Conservation (phyloP, 2,113 vertebrate genomes). For the Centropus bengalensis region DNA sequence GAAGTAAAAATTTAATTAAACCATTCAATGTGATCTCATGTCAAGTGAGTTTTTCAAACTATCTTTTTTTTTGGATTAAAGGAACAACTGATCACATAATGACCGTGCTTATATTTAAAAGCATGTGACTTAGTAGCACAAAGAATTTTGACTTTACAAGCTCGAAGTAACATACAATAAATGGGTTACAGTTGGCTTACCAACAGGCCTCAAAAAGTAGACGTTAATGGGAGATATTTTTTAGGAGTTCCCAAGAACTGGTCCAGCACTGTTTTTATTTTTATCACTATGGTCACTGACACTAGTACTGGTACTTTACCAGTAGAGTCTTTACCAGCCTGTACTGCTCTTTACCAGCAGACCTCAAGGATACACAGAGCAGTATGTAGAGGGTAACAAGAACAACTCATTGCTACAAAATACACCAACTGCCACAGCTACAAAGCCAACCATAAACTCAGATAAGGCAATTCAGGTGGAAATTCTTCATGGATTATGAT, state of each 20-base stretch:
- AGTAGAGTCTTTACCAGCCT: not conserved
- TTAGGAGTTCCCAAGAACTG: not conserved
- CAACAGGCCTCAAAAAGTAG: not conserved
- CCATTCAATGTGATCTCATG: not conserved
- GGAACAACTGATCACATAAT: not conserved
- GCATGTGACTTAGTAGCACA: not conserved
- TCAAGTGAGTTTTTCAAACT: not conserved
- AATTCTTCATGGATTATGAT: not conserved
- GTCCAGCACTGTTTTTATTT: not conserved
- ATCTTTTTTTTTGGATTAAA: not conserved
- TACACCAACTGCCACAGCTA: not conserved
- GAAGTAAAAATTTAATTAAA: not conserved
- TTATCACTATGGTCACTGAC: not conserved
- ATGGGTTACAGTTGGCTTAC: not conserved
- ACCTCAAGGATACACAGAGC: not conserved
- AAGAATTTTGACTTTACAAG: not conserved
- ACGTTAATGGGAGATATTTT: not conserved
- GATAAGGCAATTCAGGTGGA: not conserved
- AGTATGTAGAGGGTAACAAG: not conserved
- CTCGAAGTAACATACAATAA: not conserved
- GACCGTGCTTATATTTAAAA: not conserved
- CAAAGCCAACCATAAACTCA: not conserved
- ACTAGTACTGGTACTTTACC: not conserved
- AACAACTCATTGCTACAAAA: not conserved
- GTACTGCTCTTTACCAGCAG: not conserved